Evolutionary conservation across 1,140 invertebrate genomes (phyloP).

Genomic region (Lethrus apterus): DNA sequence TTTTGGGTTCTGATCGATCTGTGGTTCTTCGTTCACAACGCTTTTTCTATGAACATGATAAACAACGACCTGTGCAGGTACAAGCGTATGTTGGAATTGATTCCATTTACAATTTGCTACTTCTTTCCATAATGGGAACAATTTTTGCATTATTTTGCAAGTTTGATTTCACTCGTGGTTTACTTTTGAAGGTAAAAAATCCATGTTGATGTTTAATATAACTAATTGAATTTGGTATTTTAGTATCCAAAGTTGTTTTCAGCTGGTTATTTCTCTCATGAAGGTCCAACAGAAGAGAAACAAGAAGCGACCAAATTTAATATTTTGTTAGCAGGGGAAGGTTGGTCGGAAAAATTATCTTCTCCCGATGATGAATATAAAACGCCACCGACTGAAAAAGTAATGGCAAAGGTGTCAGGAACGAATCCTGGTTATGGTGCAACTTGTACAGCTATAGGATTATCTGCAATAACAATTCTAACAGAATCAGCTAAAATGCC

Average conservation of each 20-base stretch:
- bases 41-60: neutral
- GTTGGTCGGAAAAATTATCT: conserved; percentile 64
- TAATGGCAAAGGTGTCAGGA: conserved; percentile 56
- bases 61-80: conserved; percentile 1
- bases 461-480: conserved; percentile 66
- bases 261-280: conserved; percentile 57
- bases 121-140: neutral
- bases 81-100: neutral
- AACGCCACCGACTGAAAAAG: conserved; percentile 55
- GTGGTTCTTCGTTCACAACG: conserved; percentile 1
- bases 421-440: conserved; percentile 75
- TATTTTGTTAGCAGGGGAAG: conserved; percentile 63
- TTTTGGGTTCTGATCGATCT: neutral
- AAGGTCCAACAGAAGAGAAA: conserved; percentile 54
- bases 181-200: conserved; percentile 14
- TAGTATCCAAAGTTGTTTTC: conserved; percentile 62
- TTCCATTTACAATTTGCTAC: neutral
- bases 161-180: conserved; percentile 51
- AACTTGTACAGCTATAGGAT: conserved; percentile 65
- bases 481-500: conserved; percentile 72
- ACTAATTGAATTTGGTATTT: neutral
- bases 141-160: conserved; percentile 61
- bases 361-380: conserved; percentile 54
- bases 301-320: conserved; percentile 57
- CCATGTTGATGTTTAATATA: neutral